Evolutionary conservation across 92 coral and sea anemone species (phyloP).

Genomic region (Zoanthus sansibaricus): DNA sequence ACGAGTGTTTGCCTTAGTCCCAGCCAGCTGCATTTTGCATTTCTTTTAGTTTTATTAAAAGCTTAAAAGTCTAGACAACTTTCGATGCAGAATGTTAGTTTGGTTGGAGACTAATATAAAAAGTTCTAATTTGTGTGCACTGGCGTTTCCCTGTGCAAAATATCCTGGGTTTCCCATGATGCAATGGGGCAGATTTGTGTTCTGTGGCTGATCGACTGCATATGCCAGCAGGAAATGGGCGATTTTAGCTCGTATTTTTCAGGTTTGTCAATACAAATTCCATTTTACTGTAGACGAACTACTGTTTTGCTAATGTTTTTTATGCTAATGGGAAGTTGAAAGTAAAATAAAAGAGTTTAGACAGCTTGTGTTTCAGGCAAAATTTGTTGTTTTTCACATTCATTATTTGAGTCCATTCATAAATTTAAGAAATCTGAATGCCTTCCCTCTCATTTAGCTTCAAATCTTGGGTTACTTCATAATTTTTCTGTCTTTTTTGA

Average conservation of each 20-base stretch:
- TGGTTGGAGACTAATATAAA: too few relatives aligned
- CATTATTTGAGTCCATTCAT: conserved; percentile 23
- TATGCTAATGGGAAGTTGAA: conserved; percentile 44
- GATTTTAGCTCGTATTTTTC: conserved; percentile 46
- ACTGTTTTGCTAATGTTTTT: conserved; percentile 50
- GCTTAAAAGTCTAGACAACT: conserved; percentile 5
- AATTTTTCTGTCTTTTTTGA: neutral
- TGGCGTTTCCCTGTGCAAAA: too few relatives aligned
- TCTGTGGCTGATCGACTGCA: conserved; percentile 52
- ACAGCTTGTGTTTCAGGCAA: conserved; percentile 34
- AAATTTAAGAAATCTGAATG: conserved; percentile 20
- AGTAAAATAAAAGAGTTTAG: conserved; percentile 45
- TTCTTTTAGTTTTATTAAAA: conserved; percentile 51
- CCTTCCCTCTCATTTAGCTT: conserved; percentile 1
- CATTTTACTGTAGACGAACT: conserved; percentile 41
- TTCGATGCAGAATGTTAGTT: conserved; percentile 20
- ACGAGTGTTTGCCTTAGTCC: conserved; percentile 50
- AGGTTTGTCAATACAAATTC: conserved; percentile 47
- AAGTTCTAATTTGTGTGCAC: too few relatives aligned
- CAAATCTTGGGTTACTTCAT: conserved; percentile 29
- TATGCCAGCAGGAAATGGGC: conserved; percentile 45
- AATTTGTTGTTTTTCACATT: conserved; percentile 51
- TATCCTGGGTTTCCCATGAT: too few relatives aligned
- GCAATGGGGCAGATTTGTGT: conserved; percentile 53
- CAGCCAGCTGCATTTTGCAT: conserved; percentile 60